These are phyloP conservation scores for Colletes gigas DNA, from an alignment of 1,140 invertebrate species.

Conservation along the genomic window DNA sequence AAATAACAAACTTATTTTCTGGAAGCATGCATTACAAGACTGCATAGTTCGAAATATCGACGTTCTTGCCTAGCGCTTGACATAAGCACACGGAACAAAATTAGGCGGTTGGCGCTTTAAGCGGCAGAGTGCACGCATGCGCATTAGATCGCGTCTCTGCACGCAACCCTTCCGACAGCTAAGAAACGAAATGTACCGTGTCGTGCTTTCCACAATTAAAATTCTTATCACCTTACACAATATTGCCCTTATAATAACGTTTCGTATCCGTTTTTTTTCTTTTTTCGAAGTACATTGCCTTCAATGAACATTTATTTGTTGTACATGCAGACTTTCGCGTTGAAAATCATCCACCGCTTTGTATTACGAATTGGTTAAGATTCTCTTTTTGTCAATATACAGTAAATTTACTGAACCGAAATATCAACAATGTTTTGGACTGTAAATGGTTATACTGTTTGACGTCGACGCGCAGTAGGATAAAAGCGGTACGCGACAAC, in stretches of 20 bases:
- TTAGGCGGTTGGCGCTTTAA: conserved; percentile 32
- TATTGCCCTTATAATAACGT: conserved; percentile 2
- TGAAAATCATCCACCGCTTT: no score
- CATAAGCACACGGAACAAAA: conserved; percentile 41
- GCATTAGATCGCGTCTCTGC: not conserved
- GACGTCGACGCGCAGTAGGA: not conserved
- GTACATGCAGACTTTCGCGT: no score
- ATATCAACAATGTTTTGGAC: no score
- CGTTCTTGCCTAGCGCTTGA: conserved; percentile 23
- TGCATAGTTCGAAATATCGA: conserved; percentile 16
- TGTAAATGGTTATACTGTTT: not conserved
- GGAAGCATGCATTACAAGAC: not conserved
- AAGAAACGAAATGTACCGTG: not conserved
- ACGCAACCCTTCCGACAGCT: not conserved
- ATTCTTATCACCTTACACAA: conserved; percentile 4
- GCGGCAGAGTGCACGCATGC: conserved; percentile 17
- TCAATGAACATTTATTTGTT: not conserved
- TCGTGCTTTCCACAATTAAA: conserved; percentile 8
- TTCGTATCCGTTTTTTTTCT: not conserved
- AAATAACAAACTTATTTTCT: not conserved
- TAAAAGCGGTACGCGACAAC: not conserved
- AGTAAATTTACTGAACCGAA: no score
- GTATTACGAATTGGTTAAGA: no score
- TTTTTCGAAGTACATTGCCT: not conserved
- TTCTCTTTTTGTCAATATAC: not conserved